Base-by-base conservation (phyloP, 1,140 invertebrate species). In the Drosophila pallidifrons region DNA sequence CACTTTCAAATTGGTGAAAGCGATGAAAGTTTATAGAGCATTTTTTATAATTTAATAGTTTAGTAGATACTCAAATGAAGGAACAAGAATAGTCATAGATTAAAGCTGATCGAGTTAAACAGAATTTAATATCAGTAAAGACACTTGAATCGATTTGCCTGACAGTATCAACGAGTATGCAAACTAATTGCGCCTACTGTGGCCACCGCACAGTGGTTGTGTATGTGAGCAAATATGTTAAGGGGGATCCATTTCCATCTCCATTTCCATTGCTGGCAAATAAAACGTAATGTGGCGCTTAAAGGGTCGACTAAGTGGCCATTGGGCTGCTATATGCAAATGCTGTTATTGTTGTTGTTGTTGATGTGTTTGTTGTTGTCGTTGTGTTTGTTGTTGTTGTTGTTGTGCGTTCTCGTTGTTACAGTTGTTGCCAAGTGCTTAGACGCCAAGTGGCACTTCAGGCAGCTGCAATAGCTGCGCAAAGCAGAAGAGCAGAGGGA, bases 201-300 rank as follows among this genome's bases (percentile, higher is more conserved):
- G 52, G 30, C 13, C 54, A 20, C 32, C 35, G 6, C 30, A 13
- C 52, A 35, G n/a, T 59, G 35, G 35, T 11, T 25, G n/a, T 25
- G n/a, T 32, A 0, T 32, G 25, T 49, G 25, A 35, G 13, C 41
- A 41, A 35, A 67, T 35, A 60, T 60, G 59, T 68, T 55, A 25
- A 45, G 41, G 25, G 13, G 13, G 20, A 38, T 46, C 20, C 38
- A 46, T 47, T 35, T 61, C 59, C 41, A 71, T 71, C 16, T 41
- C 13, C 32, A 43, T 46, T 30, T 60, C 58, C 41, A 71, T 71
- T 71, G 51, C 52, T 20, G 25, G 43, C 63, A 61, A 77, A 73
- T 73, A 77, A 77, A 74, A 77, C 51, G 63, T 74, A 74, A 77
- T 69, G 75, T 54, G 65, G 51, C 43, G 43, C 66, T 70, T 63